Evolutionary conservation across 2,797 vertebrate genomes (phyloP).

Genomic region (Halcyon badia): DNA sequence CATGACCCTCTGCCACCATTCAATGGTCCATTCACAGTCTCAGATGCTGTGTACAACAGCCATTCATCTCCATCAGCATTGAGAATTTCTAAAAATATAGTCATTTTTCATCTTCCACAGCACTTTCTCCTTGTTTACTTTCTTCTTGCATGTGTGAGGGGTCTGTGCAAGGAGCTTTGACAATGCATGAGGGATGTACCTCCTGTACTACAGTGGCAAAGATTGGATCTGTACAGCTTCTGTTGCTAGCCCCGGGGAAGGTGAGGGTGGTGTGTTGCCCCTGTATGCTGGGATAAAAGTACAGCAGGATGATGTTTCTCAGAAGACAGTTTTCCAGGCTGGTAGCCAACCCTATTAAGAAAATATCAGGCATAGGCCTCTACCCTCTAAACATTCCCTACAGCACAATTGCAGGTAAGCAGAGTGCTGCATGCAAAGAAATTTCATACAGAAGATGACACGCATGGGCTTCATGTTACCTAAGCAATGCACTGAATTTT

Average conservation of each 20-base stretch:
- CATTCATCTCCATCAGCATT: not conserved
- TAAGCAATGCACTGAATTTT: not conserved
- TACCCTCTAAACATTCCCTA: not conserved
- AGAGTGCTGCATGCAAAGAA: not conserved
- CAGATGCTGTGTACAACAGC: not conserved
- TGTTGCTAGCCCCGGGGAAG: not conserved
- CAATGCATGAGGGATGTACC: not conserved
- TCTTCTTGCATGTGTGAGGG: not conserved
- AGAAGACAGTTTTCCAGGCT: not conserved
- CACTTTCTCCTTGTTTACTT: not conserved
- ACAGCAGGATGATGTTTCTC: not conserved
- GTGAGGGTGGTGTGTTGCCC: not conserved
- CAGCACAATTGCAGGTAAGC: not conserved
- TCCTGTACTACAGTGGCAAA: rapidly evolving
- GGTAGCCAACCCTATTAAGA: not conserved
- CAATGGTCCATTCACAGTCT: not conserved
- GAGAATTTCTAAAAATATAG: not conserved
- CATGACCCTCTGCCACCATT: not conserved
- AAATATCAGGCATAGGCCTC: not conserved
- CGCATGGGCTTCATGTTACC: not conserved
- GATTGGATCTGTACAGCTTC: not conserved
- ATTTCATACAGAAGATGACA: not conserved
- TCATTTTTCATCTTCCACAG: not conserved
- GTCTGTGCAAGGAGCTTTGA: not conserved
- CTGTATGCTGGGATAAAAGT: not conserved